Evolutionary conservation across 1,140 invertebrate species (phyloP).

Genomic region (Periplaneta americana): DNA sequence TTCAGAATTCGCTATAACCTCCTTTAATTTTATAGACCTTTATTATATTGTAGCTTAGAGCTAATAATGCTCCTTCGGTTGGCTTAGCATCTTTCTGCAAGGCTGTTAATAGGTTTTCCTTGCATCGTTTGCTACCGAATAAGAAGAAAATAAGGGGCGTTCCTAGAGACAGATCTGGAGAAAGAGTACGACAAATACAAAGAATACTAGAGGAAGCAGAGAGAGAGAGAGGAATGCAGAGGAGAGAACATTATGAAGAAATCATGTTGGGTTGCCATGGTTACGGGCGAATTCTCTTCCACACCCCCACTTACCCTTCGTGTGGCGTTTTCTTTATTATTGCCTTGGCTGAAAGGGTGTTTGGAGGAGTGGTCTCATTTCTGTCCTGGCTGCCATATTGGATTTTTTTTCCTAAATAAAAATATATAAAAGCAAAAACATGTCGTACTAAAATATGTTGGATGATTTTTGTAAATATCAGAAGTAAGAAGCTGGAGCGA

Average conservation of each 20-base stretch:
- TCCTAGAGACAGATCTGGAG: background rate
- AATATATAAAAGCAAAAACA: background rate
- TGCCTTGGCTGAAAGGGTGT: conserved; percentile 11
- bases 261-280: conserved; percentile 15
- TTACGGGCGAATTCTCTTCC: background rate
- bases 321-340: conserved; percentile 13
- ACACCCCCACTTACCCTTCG: conserved; percentile 1
- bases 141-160: background rate
- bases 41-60: background rate
- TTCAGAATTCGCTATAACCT: background rate
- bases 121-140: background rate
- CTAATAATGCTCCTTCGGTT: background rate
- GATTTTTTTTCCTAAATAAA: background rate
- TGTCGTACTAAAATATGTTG: no score
- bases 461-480: no score
- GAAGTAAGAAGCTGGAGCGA: no score
- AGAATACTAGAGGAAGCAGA: background rate
- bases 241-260: conserved; percentile 15
- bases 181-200: background rate
- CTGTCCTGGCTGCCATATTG: conserved; percentile 11
- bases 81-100: background rate
- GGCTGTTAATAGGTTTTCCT: background rate
- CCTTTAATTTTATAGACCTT: background rate
- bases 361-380: conserved; percentile 1
- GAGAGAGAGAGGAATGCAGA: background rate